phyloP scores from a whole-genome alignment of 2,797 vertebrate genomes.

The Falco cherrug region DNA sequence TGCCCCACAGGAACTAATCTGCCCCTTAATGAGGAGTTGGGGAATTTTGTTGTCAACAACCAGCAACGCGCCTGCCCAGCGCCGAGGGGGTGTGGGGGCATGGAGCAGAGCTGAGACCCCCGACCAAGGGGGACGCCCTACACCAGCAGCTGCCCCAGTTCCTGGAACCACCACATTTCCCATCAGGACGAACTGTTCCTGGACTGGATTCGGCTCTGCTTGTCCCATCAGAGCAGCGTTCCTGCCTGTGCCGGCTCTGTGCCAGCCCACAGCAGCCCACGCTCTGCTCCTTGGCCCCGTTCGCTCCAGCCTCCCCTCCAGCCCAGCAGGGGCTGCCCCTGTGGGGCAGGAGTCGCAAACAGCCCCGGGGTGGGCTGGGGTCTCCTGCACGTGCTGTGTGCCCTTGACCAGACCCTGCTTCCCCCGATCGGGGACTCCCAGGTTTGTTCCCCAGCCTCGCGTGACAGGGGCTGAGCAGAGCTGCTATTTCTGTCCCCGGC shows the following conservation, averaged over 20 bases:
- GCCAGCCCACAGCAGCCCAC: neutral
- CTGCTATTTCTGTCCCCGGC: neutral
- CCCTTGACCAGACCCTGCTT: fast-evolving
- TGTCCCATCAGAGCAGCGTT: neutral
- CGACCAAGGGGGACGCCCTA: too few species aligned
- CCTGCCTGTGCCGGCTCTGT: neutral
- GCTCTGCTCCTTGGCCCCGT: fast-evolving
- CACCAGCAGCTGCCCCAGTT: neutral
- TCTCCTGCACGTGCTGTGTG: neutral
- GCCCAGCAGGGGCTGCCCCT: neutral
- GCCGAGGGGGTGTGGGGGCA: fast-evolving
- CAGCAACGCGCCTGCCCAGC: fast-evolving
- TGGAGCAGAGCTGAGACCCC: too few species aligned
- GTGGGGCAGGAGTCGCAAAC: neutral
- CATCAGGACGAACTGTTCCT: neutral
- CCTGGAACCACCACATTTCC: neutral
- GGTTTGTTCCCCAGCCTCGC: fast-evolving
- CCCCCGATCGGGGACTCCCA: fast-evolving
- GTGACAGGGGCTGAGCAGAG: neutral
- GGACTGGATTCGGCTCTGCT: fast-evolving
- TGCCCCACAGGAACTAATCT: constrained; percentile 1
- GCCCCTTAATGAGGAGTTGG: neutral
- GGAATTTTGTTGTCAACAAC: neutral
- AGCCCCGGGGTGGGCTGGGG: fast-evolving
- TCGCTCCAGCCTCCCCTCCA: neutral